Conservation (phyloP, 2,797 vertebrate species). For the Dallia pectoralis region DNA sequence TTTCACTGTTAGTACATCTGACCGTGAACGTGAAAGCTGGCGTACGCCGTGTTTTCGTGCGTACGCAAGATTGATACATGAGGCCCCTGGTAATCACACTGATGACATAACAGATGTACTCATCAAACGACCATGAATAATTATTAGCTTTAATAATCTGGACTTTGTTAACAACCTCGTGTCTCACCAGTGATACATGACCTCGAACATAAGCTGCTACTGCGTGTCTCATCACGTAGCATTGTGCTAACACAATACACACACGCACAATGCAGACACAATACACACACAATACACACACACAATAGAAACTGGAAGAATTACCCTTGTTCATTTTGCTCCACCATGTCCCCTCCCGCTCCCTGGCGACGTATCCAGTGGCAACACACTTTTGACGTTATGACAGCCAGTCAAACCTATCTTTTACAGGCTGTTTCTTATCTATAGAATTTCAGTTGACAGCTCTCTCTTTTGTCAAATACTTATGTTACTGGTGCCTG, state of each 20-base stretch:
- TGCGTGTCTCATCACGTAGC: neutral
- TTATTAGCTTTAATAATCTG: neutral
- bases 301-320: neutral
- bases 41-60: too few relatives aligned
- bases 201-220: neutral
- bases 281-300: conserved; percentile 3
- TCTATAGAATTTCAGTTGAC: conserved; percentile 17
- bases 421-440: conserved; percentile 23
- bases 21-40: too few relatives aligned
- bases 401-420: conserved; percentile 19
- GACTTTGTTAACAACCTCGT: neutral
- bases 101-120: too few relatives aligned
- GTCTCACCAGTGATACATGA: neutral
- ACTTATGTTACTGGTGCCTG: conserved; percentile 12
- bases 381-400: conserved; percentile 11
- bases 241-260: neutral
- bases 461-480: neutral
- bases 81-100: too few relatives aligned
- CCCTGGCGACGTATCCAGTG: conserved; percentile 18
- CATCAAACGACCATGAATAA: too few relatives aligned
- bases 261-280: neutral
- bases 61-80: too few relatives aligned
- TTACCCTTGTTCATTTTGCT: conserved; percentile 61
- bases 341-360: conserved; percentile 41
- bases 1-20: too few relatives aligned